Evolutionary conservation across 2,113 vertebrate genomes (phyloP), one percentile per base, ranked within the genome.

Genomic region (Sphaerodactylus townsendi): DNA sequence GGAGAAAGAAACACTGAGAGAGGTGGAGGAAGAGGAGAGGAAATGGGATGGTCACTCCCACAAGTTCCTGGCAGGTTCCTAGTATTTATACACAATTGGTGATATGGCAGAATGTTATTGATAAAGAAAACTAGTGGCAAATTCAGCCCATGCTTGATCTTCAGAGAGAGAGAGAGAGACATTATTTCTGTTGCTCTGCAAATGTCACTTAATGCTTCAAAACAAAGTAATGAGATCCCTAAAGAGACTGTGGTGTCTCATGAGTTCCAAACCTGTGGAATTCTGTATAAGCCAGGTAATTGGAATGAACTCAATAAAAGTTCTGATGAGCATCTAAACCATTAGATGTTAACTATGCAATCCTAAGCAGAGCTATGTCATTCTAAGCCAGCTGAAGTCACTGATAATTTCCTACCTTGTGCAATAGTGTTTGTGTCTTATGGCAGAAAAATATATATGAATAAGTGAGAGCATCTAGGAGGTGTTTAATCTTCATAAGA

Each of bases 401-500:
- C 59, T 9, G 25, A 62, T 56, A 28, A 15, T 81, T 37, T 70
- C 46, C 28, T 59, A 9, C 30, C 2, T 9, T 7, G 10, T 70
- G 53, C 15, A 70, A 69, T 9, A 35, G 23, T 46, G 87, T 66
- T 39, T 13, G 75, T 80, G 37, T 77, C 68, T 46, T 74, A 87
- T 85, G 25, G 23, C 35, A 87, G 23, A 66, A 74, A 79, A 89
- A 33, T 17, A 85, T 28, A 30, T 65, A 0, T 0, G 85, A 64
- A 69, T 87, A 79, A 53, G 85, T 44, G 64, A 69, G 50, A 83
- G 28, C 65, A 77, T 23, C 48, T 87, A 69, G 72, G 17, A 65
- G 4, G 41, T 88, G 6, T 10, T 66, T 88, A 72, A 78, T 81
- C 85, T 91, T n/a, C n/a, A n/a, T n/a, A n/a, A n/a, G n/a, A 82